A percentile compares a stretch with the other conserved stretches of the same genome.
Conservation (phyloP, 2,888 invertebrate species). For the Polydrusus tereticollis region DNA sequence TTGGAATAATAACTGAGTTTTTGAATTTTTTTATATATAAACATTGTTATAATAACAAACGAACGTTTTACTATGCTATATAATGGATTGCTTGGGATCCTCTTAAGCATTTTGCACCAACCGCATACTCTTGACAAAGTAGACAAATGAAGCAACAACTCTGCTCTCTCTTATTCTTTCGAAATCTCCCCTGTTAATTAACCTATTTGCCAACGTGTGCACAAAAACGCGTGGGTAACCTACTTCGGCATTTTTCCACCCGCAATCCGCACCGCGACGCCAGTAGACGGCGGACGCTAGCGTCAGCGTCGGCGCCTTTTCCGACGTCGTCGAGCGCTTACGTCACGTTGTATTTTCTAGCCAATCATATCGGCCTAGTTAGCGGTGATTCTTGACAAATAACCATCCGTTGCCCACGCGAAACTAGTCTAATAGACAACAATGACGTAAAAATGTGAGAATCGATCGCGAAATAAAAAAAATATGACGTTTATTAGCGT, state of each 20-base stretch:
- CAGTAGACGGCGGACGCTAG: slow-evolving; percentile 32
- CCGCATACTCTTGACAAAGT: no score
- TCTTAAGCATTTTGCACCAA: no score
- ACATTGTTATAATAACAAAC: no score
- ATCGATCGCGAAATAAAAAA: slow-evolving; percentile 9
- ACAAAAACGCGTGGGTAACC: slow-evolving; percentile 4
- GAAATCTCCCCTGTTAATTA: not conserved
- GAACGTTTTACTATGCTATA: no score
- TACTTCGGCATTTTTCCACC: slow-evolving; percentile 20
- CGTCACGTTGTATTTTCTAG: not conserved
- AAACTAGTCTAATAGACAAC: slow-evolving; percentile 6
- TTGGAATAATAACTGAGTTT: no score
- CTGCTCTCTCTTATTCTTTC: not conserved
- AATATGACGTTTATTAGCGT: slow-evolving; percentile 7
- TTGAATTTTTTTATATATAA: no score
- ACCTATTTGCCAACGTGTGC: slow-evolving; percentile 5
- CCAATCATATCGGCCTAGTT: slow-evolving; percentile 1
- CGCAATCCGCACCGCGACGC: slow-evolving; percentile 43
- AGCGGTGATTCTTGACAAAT: slow-evolving; percentile 13
- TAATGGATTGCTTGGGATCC: no score
- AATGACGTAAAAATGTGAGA: slow-evolving; percentile 12
- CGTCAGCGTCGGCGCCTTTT: slow-evolving; percentile 32
- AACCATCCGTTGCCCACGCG: not conserved
- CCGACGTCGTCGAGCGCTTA: not conserved
- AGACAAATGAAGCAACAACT: not conserved